Base-by-base conservation (phyloP, 2,888 invertebrate species). In the Latrodectus hesperus region DNA sequence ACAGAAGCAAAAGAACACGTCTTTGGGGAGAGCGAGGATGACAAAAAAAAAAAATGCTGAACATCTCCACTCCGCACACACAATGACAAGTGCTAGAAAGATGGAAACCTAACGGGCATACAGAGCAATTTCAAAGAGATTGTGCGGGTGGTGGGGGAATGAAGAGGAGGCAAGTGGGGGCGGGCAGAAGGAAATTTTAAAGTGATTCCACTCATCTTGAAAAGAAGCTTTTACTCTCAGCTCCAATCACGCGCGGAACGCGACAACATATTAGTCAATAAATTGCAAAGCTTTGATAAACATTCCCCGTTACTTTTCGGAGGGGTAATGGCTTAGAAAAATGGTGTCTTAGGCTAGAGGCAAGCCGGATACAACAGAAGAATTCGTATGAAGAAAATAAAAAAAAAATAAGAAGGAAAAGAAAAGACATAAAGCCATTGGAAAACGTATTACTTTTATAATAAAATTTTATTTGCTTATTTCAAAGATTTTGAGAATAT, bases 241-340 rank as follows among this genome's bases (percentile, higher is more conserved):
- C 68, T 78, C 68, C 77, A 78, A 78, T 78, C 77, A 78, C 67
- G 77, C 53, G n/a, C 26, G 16, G 53, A 49, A 68, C 68, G 77
- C 77, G 67, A 53, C 77, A 78, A 78, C 77, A 67, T 67, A 78
- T 78, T 78, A 78, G 77, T 68, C 77, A 78, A 78, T 78, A 78
- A 78, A 78, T 70, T 55, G 68, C 65, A 9, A 22, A 68, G 53
- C 77, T 78, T 72, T 78, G 77, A 78, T 55, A 78, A 78, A 70
- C 77, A 65, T 22, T 14, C 52, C 64, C 64, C 64, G 76, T 65
- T 76, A 65, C 65, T 65, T 76, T 65, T 76, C 14, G 11, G 64
- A 76, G 76, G 53, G 68, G 77, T 78, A 78, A 78, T 78, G 68
- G 77, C 68, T 38, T 26, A 68, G 53, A 67, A 76, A 78, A 74